Conservation (phyloP, 2,888 invertebrate genomes). For the Nasonovia ribisnigri region DNA sequence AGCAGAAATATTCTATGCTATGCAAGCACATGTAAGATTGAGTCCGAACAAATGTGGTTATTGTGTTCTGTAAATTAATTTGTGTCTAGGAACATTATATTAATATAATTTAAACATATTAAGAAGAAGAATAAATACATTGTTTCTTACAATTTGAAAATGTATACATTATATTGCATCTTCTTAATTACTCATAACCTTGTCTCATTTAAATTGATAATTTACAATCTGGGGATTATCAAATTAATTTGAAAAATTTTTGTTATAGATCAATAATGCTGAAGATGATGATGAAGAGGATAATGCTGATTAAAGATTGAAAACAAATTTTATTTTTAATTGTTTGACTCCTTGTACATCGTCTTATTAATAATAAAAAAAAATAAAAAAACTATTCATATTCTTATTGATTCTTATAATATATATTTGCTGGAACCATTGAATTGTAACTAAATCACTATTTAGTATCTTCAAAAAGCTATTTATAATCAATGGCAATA, state of each 20-base stretch:
- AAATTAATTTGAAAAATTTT: slow-evolving; percentile 1
- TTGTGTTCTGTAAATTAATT: too few species aligned
- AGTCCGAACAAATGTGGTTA: too few species aligned
- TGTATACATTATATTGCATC: background rate
- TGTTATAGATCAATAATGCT: slow-evolving; percentile 73
- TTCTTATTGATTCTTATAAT: background rate
- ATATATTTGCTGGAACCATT: background rate
- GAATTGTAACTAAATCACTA: background rate
- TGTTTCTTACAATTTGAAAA: background rate
- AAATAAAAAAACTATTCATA: background rate
- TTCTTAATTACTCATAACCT: background rate
- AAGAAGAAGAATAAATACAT: too few species aligned
- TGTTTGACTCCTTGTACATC: slow-evolving; percentile 61
- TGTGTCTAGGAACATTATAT: too few species aligned
- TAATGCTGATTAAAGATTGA: slow-evolving; percentile 74
- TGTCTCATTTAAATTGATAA: background rate
- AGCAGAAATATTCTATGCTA: too few species aligned
- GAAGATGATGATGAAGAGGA: slow-evolving; percentile 86
- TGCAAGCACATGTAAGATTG: too few species aligned
- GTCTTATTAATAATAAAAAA: slow-evolving; percentile 53
- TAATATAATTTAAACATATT: too few species aligned
- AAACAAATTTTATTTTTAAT: slow-evolving; percentile 60
- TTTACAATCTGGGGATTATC: background rate
- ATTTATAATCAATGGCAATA: background rate
- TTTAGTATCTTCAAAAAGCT: too few species aligned